Base-by-base conservation (phyloP, 1,140 invertebrate species). In the Bombus terrestris region DNA sequence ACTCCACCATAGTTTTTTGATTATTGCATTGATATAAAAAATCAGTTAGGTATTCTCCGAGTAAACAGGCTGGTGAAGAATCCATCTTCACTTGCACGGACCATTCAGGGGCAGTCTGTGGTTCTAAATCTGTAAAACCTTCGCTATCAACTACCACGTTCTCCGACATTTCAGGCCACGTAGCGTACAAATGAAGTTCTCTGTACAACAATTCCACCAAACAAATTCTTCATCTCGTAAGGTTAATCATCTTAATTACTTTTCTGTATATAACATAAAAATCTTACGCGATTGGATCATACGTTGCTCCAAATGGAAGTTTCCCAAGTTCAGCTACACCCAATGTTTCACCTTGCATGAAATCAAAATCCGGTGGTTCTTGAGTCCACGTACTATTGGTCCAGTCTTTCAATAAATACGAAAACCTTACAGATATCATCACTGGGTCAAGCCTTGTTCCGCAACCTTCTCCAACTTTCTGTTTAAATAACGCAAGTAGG, bases 141-240 rank as follows among this genome's bases (percentile, higher is more conserved):
- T 98, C 97, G 88, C 97, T 98, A 92, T 99, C 99, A 2, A 98
- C 97, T 47, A 99, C 97, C 53, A 98, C 96, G 93, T 98, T 97
- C 93, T 99, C 98, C 8, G 97, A 96, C 73, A 99, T 95, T 93
- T 97, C 96, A 5, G 97, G 97, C 99, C 99, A 99, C 15, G 97
- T 97, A n/a, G 97, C 97, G 92, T 97, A 97, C 6, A 99, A 94
- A 85, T 97, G 95, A 43, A 99, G 95, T 94, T 97, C 97, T 72
- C 97, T 97, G 84, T 96, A 32, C 32, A 94, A 94, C 89, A 81
- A 87, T 93, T 83, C 74, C 88, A 80, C 85, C 57, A 18, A 75
- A 8, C n/a, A 25, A 62, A 68, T 69, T 80, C 18, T 41, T 71
- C 10, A 0, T 68, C 22, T 37, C 32, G 5, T 6, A 10, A 28